Evolutionary conservation across 2,888 invertebrate species (phyloP).

Genomic region (Balanococcus diminutus): DNA sequence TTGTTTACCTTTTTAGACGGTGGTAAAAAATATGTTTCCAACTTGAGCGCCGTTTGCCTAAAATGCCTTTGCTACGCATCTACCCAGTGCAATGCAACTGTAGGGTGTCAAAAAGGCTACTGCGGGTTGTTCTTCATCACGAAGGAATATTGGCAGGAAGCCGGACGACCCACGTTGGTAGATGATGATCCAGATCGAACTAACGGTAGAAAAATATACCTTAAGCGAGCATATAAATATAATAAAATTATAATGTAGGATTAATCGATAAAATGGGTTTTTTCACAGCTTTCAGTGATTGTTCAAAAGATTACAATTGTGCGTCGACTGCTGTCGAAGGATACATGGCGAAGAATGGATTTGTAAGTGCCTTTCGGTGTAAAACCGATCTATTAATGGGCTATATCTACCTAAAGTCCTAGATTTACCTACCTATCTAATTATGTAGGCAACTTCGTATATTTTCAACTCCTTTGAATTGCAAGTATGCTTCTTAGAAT

Average conservation of each 20-base stretch:
- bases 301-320: slow-evolving; percentile 68
- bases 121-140: slow-evolving; percentile 72
- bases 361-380: slow-evolving; percentile 63
- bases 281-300: slow-evolving; percentile 69
- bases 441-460: too few relatives aligned
- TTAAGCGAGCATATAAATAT: too few relatives aligned
- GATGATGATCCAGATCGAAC: slow-evolving; percentile 66
- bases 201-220: too few relatives aligned
- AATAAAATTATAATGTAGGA: too few relatives aligned
- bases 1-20: slow-evolving; percentile 42
- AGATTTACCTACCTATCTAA: too few relatives aligned
- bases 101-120: slow-evolving; percentile 66
- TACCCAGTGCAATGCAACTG: slow-evolving; percentile 66
- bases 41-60: slow-evolving; percentile 65
- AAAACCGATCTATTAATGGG: too few relatives aligned
- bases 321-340: slow-evolving; percentile 67
- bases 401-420: too few relatives aligned
- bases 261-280: neutral
- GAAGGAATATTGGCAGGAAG: slow-evolving; percentile 71
- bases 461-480: too few relatives aligned
- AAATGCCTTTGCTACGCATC: slow-evolving; percentile 69
- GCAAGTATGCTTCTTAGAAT: too few relatives aligned
- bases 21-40: slow-evolving; percentile 61
- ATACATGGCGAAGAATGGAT: slow-evolving; percentile 68
- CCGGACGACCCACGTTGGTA: slow-evolving; percentile 66